phyloP scores from a whole-genome alignment of 2,888 invertebrate genomes.

The Euzetes globulus region DNA sequence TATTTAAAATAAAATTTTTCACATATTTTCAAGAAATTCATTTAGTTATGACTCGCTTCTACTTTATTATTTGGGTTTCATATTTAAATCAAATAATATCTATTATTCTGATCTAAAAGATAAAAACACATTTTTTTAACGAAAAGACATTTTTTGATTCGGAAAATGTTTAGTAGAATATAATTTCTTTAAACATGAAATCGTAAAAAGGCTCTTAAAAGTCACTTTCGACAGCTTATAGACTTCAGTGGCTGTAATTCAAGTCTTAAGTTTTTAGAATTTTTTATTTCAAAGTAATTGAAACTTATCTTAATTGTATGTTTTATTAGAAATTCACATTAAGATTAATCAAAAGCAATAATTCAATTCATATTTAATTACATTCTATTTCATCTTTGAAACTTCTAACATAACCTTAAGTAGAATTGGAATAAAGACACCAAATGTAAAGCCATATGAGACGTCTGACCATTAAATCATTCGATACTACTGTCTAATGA shows the following conservation, averaged over 20 bases:
- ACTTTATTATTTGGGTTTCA: too few relatives aligned
- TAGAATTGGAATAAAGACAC: too few relatives aligned
- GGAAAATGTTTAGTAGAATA: background rate
- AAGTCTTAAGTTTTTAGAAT: background rate
- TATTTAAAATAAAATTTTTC: too few relatives aligned
- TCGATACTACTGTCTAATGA: too few relatives aligned
- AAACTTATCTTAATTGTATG: slow-evolving; percentile 13
- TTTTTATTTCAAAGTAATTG: slow-evolving; percentile 21
- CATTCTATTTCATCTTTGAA: background rate
- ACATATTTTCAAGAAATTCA: too few relatives aligned
- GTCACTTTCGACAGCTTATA: background rate
- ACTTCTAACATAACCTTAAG: background rate
- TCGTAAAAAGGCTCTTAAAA: slow-evolving; percentile 11
- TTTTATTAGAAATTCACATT: slow-evolving; percentile 7
- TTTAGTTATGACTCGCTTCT: too few relatives aligned
- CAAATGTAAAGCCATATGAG: too few relatives aligned
- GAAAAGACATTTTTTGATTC: background rate
- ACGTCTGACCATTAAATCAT: too few relatives aligned
- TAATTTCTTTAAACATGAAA: background rate
- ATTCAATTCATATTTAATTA: background rate
- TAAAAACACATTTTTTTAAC: too few relatives aligned
- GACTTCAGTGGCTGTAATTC: background rate
- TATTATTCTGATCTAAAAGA: too few relatives aligned
- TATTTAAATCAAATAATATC: too few relatives aligned
- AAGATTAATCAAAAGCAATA: slow-evolving; percentile 5